Conservation (phyloP, 2,797 vertebrate genomes). For the Fringilla coelebs region DNA sequence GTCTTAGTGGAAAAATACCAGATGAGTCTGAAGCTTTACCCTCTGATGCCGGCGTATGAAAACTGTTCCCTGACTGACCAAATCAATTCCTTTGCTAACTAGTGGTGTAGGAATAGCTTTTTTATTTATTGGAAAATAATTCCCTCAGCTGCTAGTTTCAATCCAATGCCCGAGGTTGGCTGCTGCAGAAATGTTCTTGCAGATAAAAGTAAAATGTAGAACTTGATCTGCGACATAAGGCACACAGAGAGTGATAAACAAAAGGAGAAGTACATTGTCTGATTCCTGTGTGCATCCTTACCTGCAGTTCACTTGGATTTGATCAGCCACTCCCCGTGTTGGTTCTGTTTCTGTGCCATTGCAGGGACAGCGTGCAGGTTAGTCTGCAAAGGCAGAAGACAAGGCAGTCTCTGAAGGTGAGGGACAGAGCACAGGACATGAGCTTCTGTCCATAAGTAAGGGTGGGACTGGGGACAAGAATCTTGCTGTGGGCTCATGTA, state of each 20-base stretch:
- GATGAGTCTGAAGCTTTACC: conserved; percentile 2
- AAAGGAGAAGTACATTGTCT: background rate
- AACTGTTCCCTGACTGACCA: background rate
- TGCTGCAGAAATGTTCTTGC: background rate
- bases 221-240: background rate
- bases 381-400: background rate
- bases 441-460: background rate
- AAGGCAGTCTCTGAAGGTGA: background rate
- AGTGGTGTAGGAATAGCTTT: conserved; percentile 1
- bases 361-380: background rate
- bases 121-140: conserved; percentile 17
- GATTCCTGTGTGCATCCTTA: background rate
- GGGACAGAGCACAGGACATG: background rate
- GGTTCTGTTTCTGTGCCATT: background rate
- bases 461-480: background rate
- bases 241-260: background rate
- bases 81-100: conserved; percentile 41
- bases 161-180: background rate
- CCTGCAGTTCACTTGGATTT: background rate
- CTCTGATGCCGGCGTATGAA: background rate
- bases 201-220: conserved; percentile 12
- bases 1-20: conserved; percentile 64
- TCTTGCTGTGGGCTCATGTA: background rate
- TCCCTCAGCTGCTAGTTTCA: conserved; percentile 22
- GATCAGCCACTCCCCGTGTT: background rate